Conservation (phyloP, 2,888 invertebrate species). For the Epistrophe eligans region DNA sequence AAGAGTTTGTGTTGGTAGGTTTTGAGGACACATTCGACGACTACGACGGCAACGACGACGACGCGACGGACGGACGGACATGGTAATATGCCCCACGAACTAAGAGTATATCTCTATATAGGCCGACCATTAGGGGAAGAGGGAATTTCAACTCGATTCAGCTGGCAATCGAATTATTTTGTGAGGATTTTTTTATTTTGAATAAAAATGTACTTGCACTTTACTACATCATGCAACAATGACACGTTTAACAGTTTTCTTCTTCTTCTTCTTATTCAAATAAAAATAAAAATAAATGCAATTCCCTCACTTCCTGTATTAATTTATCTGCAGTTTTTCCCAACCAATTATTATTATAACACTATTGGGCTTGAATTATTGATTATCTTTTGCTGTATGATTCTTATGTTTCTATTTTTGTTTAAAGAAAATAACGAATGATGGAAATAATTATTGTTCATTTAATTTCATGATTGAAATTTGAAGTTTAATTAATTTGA, state of each 20-base stretch:
- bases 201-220: constrained; percentile 16
- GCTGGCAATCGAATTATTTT: constrained; percentile 72
- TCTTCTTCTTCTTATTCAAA: neutral
- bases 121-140: constrained; percentile 17
- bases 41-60: neutral
- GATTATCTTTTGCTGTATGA: neutral
- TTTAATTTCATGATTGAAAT: too few species aligned
- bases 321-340: constrained; percentile 48
- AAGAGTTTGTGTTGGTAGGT: constrained; percentile 8
- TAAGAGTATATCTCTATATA: constrained; percentile 4
- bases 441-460: too few species aligned
- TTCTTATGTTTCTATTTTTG: neutral
- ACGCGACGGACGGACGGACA: neutral
- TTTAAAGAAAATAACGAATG: too few species aligned
- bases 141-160: constrained; percentile 47
- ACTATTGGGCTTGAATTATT: neutral
- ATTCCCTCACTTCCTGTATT: constrained; percentile 63
- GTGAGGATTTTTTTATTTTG: constrained; percentile 40
- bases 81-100: neutral
- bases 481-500: too few species aligned
- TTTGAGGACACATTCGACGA: constrained; percentile 22
- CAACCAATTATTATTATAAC: constrained; percentile 61
- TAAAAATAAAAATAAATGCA: constrained; percentile 40
- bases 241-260: constrained; percentile 50
- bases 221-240: constrained; percentile 46